Percentiles rank a stretch among this genome's conserved stretches.
These are phyloP conservation scores for Ispidina picta DNA, from an alignment of 2,797 vertebrate species.

Conservation along the genomic window DNA sequence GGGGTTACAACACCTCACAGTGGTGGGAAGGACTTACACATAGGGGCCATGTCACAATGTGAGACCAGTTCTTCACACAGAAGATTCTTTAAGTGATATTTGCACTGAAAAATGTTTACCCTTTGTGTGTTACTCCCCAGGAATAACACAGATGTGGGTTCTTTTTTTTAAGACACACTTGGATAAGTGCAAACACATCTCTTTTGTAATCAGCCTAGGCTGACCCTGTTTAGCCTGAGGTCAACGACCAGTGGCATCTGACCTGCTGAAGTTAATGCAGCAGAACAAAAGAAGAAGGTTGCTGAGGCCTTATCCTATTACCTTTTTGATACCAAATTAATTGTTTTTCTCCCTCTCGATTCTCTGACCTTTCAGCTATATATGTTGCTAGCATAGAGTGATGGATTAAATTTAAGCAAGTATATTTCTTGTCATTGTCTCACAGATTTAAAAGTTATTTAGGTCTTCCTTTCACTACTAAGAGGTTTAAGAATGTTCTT, in stretches of 20 bases:
- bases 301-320: constrained; percentile 79
- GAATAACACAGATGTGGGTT: constrained; percentile 25
- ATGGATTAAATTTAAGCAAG: constrained; percentile 70
- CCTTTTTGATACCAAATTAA: constrained; percentile 83
- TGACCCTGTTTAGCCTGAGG: constrained; percentile 81
- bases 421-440: constrained; percentile 62
- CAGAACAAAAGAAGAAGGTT: constrained; percentile 79
- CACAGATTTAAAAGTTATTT: constrained; percentile 58
- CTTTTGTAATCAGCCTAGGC: constrained; percentile 63
- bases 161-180: constrained; percentile 28
- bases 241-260: constrained; percentile 81
- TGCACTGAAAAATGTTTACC: constrained; percentile 40
- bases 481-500: constrained; percentile 66
- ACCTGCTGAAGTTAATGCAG: constrained; percentile 84
- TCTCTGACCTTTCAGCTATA: constrained; percentile 73
- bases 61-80: not conserved
- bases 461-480: constrained; percentile 52
- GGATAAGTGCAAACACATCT: constrained; percentile 51
- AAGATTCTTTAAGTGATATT: not conserved
- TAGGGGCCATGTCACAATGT: rapidly evolving
- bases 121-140: not conserved
- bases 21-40: not conserved
- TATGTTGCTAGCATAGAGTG: constrained; percentile 55
- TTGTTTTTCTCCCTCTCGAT: constrained; percentile 79
- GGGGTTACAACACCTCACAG: rapidly evolving